Evolutionary conservation across 1,140 invertebrate species (phyloP).

Genomic region (Condylostylus longicornis): DNA sequence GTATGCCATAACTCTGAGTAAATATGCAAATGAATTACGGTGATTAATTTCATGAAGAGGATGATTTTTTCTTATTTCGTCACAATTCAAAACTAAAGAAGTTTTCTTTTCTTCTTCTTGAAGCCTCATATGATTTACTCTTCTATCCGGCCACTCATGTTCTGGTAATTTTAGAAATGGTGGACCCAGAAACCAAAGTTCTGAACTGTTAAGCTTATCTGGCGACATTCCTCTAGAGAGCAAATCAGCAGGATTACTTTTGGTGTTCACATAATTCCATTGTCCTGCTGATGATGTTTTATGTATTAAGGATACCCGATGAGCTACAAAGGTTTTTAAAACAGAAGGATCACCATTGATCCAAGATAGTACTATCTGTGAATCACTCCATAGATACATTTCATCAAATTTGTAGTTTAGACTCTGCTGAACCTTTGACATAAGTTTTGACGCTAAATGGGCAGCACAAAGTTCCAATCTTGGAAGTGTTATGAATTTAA

Average conservation of each 20-base stretch:
- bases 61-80: background rate
- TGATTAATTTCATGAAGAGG: background rate
- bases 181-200: background rate
- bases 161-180: background rate
- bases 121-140: background rate
- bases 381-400: constrained; percentile 10
- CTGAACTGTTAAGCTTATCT: no score
- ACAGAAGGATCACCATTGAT: constrained; percentile 5
- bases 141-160: background rate
- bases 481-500: constrained; percentile 24
- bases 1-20: no score
- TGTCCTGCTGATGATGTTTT: background rate
- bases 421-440: constrained; percentile 7
- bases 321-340: constrained; percentile 9
- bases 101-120: background rate
- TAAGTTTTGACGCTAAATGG: constrained; percentile 13
- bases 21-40: no score
- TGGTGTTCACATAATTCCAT: constrained; percentile 16
- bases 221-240: constrained; percentile 12
- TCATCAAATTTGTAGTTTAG: background rate
- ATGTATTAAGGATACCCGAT: constrained; percentile 10
- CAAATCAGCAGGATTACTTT: constrained; percentile 23
- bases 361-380: constrained; percentile 13
- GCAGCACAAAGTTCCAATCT: constrained; percentile 26
- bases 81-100: no score